These are phyloP conservation scores for Chaunax sp. DNA, from an alignment of 2,797 vertebrate species.

Conservation along the genomic window DNA sequence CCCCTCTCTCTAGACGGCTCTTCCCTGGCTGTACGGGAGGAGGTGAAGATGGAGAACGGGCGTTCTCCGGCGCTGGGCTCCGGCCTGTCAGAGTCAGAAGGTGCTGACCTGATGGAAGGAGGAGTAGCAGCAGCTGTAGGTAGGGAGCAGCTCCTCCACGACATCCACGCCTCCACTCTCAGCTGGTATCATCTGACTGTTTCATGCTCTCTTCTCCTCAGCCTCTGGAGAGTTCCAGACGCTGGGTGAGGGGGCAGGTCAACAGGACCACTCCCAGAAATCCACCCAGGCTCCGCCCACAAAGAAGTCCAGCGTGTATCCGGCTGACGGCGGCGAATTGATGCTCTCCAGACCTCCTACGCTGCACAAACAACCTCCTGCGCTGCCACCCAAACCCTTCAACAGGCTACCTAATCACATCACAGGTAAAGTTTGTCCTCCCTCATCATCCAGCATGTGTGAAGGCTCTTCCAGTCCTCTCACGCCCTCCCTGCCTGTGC, in stretches of 20 bases:
- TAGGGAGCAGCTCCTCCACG: slow-evolving; percentile 37
- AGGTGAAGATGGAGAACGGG: slow-evolving; percentile 90
- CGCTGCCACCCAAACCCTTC: slow-evolving; percentile 96
- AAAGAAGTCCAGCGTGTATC: slow-evolving; percentile 87
- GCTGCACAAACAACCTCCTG: slow-evolving; percentile 95
- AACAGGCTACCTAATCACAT: slow-evolving; percentile 94
- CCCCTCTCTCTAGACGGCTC: slow-evolving; percentile 82
- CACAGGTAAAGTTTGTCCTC: slow-evolving; percentile 76
- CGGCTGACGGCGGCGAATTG: slow-evolving; percentile 87
- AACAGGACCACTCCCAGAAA: slow-evolving; percentile 89
- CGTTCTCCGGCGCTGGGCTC: slow-evolving; percentile 84
- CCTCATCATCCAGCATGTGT: accelerated
- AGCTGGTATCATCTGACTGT: background rate
- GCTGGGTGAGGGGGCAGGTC: slow-evolving; percentile 81
- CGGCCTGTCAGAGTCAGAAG: slow-evolving; percentile 85
- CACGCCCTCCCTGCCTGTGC: background rate
- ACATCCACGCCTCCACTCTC: background rate
- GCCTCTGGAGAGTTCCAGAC: slow-evolving; percentile 88
- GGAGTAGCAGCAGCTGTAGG: slow-evolving; percentile 76
- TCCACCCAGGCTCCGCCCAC: slow-evolving; percentile 87
- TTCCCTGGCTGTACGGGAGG: slow-evolving; percentile 84
- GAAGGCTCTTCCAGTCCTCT: background rate
- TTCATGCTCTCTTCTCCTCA: slow-evolving; percentile 73
- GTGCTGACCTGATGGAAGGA: slow-evolving; percentile 90
- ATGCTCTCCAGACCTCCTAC: slow-evolving; percentile 87